A percentile compares a stretch with the other conserved stretches of the same genome.
phyloP scores from a whole-genome alignment of 2,113 vertebrate species.

The Marmota monax region DNA sequence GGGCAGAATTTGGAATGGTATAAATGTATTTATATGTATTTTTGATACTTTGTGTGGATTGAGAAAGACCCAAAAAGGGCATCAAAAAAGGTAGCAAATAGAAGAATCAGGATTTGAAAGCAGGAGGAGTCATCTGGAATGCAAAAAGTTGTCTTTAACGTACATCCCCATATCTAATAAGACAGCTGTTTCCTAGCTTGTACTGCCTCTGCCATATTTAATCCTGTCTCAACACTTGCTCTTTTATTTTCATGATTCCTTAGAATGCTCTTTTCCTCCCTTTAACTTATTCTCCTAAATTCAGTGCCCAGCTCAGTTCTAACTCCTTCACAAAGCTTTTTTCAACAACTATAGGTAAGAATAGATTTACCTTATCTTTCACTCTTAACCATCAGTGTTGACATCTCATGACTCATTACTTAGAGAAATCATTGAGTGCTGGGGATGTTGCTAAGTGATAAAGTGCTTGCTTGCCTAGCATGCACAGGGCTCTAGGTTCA shows the following conservation, averaged over 20 bases:
- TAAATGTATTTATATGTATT: not conserved
- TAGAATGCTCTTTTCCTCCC: not conserved
- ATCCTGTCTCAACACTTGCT: accelerated
- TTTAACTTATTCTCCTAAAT: not conserved
- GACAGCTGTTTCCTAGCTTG: not conserved
- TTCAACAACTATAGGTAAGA: not conserved
- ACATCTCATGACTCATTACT: not conserved
- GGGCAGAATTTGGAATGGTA: not conserved
- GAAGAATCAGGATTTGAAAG: not conserved
- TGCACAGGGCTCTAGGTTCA: too few relatives aligned
- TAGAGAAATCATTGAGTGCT: too few relatives aligned
- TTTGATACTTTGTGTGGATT: not conserved
- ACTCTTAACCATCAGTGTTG: not conserved
- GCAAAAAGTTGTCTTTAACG: not conserved
- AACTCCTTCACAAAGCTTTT: not conserved
- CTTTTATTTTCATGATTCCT: not conserved
- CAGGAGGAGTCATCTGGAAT: not conserved
- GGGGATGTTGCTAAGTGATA: too few relatives aligned
- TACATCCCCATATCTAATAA: not conserved
- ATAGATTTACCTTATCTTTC: not conserved
- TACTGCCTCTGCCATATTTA: not conserved
- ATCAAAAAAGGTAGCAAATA: not conserved
- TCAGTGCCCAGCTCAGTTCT: not conserved
- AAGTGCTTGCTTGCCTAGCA: too few relatives aligned
- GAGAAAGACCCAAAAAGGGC: not conserved